phyloP scores from a whole-genome alignment of 2,797 vertebrate species.

The Microcaecilia unicolor region DNA sequence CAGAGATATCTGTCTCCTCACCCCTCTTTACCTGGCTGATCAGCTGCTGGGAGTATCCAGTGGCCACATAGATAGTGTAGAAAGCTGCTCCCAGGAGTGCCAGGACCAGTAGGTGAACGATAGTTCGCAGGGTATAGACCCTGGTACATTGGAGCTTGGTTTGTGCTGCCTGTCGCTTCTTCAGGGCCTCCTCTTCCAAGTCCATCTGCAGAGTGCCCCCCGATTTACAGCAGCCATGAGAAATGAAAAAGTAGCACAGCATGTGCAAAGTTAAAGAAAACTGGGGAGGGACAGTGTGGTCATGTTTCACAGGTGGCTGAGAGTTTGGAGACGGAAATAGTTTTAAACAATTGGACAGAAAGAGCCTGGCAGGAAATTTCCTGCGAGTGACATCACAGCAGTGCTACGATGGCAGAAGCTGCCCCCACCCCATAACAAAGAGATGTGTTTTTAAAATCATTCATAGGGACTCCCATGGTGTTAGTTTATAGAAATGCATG shows the following conservation, averaged over 20 bases:
- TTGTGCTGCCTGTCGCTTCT: slow-evolving; percentile 41
- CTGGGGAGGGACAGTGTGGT: too few relatives aligned
- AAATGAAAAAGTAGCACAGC: background rate
- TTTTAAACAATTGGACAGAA: too few relatives aligned
- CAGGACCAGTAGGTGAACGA: slow-evolving; percentile 46
- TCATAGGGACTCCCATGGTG: too few relatives aligned
- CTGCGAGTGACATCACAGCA: too few relatives aligned
- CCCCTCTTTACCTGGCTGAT: slow-evolving; percentile 5
- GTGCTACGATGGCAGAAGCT: too few relatives aligned
- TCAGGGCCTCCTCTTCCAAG: slow-evolving; percentile 64
- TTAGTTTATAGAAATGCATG: too few relatives aligned
- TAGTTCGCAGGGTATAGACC: slow-evolving; percentile 45
- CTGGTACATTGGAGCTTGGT: slow-evolving; percentile 41
- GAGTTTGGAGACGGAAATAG: background rate
- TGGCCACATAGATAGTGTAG: slow-evolving; percentile 51
- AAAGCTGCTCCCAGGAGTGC: slow-evolving; percentile 56
- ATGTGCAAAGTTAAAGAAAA: background rate
- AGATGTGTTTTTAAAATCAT: too few relatives aligned
- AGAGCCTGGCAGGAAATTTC: too few relatives aligned
- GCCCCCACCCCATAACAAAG: too few relatives aligned
- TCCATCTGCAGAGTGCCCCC: slow-evolving; percentile 72
- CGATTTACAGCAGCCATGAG: too few relatives aligned
- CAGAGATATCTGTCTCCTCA: background rate
- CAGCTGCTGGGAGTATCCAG: slow-evolving; percentile 13
- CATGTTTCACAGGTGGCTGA: too few relatives aligned